Conservation (phyloP, 2,888 invertebrate species). For the Girardia tigrina region DNA sequence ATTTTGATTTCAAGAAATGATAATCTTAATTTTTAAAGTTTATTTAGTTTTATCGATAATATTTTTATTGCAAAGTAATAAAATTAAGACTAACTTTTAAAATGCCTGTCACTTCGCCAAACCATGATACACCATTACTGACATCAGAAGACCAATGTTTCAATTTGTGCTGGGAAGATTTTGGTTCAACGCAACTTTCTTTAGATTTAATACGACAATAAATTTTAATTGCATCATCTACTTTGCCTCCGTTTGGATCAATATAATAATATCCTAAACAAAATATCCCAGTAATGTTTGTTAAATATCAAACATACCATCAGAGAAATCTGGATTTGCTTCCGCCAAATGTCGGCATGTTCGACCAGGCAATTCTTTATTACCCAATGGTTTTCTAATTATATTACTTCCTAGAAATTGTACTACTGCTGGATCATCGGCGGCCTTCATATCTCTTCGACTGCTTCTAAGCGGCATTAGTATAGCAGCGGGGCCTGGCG, state of each 20-base stretch:
- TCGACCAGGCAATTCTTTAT: background rate
- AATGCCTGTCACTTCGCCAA: background rate
- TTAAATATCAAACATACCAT: background rate
- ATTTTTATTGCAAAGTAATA: too few relatives aligned
- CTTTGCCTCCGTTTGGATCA: constrained; percentile 35
- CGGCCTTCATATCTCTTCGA: background rate
- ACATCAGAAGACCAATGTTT: background rate
- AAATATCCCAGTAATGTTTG: background rate
- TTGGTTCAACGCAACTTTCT: constrained; percentile 31
- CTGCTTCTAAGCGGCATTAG: background rate
- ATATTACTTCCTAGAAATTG: constrained; percentile 3
- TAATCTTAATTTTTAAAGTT: too few relatives aligned
- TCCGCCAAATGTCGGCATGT: constrained; percentile 9
- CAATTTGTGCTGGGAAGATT: background rate
- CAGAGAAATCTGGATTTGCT: background rate
- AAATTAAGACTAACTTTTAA: background rate
- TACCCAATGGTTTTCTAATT: background rate
- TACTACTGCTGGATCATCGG: background rate
- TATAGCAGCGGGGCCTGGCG: constrained; percentile 34
- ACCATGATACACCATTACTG: constrained; percentile 7
- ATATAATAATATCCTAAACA: constrained; percentile 27
- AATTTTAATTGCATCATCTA: constrained; percentile 29
- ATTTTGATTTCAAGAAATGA: too few relatives aligned
- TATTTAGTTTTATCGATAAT: too few relatives aligned
- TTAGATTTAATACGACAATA: constrained; percentile 1